These are phyloP conservation scores for Macroglossus sobrinus DNA, from an alignment of 2,113 vertebrate genomes.

Conservation along the genomic window DNA sequence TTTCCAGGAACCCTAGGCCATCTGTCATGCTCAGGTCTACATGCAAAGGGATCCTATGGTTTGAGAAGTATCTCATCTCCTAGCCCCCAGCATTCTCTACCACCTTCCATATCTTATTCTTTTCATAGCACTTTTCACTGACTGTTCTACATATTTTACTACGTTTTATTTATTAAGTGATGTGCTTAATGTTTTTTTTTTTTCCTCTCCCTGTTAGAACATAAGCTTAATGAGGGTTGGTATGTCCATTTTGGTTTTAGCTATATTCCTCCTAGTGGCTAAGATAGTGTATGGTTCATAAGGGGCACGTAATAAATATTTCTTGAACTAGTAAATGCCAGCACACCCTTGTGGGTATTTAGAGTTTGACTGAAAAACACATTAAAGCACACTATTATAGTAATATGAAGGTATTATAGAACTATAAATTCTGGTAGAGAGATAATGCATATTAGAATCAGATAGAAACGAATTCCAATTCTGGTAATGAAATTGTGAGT, in stretches of 20 bases:
- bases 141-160: background rate
- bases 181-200: background rate
- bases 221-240: background rate
- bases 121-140: background rate
- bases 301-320: background rate
- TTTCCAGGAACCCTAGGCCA: too few species aligned
- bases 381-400: background rate
- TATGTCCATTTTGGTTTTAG: background rate
- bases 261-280: background rate
- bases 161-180: background rate
- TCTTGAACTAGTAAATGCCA: background rate
- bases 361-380: background rate
- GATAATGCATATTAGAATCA: background rate
- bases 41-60: rapidly evolving
- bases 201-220: background rate
- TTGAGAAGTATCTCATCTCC: background rate
- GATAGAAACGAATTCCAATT: background rate
- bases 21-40: background rate
- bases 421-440: background rate
- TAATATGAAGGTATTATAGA: background rate
- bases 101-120: background rate
- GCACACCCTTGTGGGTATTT: background rate
- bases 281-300: background rate
- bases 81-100: background rate
- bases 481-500: background rate